phyloP scores from a whole-genome alignment of 2,797 vertebrate species.

The Anableps anableps region DNA sequence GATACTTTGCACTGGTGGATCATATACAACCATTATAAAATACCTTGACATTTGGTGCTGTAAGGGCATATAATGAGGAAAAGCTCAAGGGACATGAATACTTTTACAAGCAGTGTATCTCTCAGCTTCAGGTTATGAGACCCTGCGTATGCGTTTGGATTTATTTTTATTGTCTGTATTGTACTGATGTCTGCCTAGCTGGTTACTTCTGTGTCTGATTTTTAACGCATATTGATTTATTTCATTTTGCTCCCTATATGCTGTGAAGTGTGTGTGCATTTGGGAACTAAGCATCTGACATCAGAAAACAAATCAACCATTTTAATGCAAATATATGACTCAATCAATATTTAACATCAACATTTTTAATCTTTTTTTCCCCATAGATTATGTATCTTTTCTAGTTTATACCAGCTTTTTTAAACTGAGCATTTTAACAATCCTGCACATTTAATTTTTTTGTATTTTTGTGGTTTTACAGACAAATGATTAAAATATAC shows the following conservation, averaged over 20 bases:
- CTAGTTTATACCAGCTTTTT: neutral
- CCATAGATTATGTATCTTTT: neutral
- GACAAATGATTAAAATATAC: neutral
- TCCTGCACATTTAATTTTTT: neutral
- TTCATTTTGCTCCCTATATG: neutral
- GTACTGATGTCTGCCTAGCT: neutral
- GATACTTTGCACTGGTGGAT: neutral
- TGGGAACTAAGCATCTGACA: neutral
- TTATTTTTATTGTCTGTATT: neutral
- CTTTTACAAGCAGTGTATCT: neutral
- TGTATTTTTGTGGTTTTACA: neutral
- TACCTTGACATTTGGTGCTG: neutral
- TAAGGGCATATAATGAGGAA: neutral
- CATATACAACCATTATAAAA: neutral
- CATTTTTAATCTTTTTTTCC: no score
- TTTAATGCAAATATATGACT: neutral
- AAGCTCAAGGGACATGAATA: neutral
- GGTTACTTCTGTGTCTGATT: constrained; percentile 1
- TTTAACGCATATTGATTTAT: neutral
- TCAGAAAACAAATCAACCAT: neutral
- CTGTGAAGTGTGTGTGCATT: neutral
- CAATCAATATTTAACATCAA: neutral
- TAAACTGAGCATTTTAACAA: neutral
- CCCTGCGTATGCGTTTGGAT: neutral
- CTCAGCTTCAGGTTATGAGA: neutral